phyloP scores from a whole-genome alignment of 2,888 invertebrate genomes.

The Dastarcus helophoroides region DNA sequence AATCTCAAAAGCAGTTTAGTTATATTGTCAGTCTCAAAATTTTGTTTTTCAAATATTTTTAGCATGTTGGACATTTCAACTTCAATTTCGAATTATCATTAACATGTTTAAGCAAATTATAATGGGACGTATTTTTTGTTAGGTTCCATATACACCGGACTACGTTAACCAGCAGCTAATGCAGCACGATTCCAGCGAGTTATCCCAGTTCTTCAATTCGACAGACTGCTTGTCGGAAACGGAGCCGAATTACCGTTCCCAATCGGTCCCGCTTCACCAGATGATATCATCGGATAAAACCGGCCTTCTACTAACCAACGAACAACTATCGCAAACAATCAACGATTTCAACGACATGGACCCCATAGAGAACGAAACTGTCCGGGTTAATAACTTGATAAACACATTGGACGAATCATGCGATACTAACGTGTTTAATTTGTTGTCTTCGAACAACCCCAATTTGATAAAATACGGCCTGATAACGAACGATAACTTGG shows the following conservation, averaged over 20 bases:
- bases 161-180: conserved; percentile 26
- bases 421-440: conserved; percentile 24
- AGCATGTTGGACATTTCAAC: no score
- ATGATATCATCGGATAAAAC: conserved; percentile 43
- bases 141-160: conserved; percentile 41
- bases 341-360: conserved; percentile 64
- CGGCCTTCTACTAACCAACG: conserved; percentile 29
- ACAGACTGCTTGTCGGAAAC: conserved; percentile 29
- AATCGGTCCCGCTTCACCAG: conserved; percentile 55
- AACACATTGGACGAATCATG: conserved; percentile 48
- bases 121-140: no score
- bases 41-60: no score
- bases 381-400: conserved; percentile 50
- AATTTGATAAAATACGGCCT: conserved; percentile 22
- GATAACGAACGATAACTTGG: conserved; percentile 10
- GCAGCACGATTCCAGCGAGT: conserved; percentile 40
- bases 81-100: no score
- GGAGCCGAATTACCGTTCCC: conserved; percentile 45
- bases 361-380: conserved; percentile 47
- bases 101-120: no score
- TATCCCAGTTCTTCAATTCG: conserved; percentile 52
- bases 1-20: no score
- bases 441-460: conserved; percentile 21
- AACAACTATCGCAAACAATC: conserved; percentile 46
- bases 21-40: no score